These are phyloP conservation scores for Rachycentron canadum DNA, from an alignment of 2,797 vertebrate genomes.

Conservation along the genomic window DNA sequence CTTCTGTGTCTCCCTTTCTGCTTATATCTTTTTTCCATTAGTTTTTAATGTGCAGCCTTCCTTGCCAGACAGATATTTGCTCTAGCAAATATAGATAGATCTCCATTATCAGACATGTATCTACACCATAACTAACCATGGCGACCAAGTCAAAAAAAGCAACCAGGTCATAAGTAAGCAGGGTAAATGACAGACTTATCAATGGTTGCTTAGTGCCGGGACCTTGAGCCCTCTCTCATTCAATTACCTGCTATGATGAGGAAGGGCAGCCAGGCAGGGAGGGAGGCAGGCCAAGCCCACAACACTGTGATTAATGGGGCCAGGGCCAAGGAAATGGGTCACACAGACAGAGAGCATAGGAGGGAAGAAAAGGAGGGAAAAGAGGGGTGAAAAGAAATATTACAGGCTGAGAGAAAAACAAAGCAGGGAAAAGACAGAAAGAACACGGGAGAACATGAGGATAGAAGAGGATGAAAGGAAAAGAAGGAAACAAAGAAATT, in stretches of 20 bases:
- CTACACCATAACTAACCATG: constrained; percentile 8
- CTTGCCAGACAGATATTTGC: constrained; percentile 16
- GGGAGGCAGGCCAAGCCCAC: constrained; percentile 54
- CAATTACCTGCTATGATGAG: constrained; percentile 82
- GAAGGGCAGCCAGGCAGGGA: constrained; percentile 65
- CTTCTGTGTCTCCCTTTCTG: not conserved
- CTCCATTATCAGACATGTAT: constrained; percentile 30
- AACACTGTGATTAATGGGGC: constrained; percentile 82
- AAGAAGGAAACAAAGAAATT: not conserved
- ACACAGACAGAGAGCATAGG: constrained; percentile 47
- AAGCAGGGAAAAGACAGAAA: not conserved
- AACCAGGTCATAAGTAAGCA: constrained; percentile 48
- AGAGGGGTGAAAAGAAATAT: constrained; percentile 18
- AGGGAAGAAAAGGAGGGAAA: constrained; percentile 5
- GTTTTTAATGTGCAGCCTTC: not conserved
- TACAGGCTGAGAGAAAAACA: not conserved
- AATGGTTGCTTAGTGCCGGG: constrained; percentile 67
- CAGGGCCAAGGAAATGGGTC: constrained; percentile 80
- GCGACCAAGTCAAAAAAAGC: constrained; percentile 9
- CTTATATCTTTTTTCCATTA: constrained; percentile 6
- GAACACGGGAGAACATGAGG: not conserved
- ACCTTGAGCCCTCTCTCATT: constrained; percentile 71
- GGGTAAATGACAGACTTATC: constrained; percentile 66
- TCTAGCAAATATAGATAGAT: constrained; percentile 36
- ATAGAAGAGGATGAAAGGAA: not conserved